Conservation (phyloP, 2,113 vertebrate species). For the Lanius ludovicianus region DNA sequence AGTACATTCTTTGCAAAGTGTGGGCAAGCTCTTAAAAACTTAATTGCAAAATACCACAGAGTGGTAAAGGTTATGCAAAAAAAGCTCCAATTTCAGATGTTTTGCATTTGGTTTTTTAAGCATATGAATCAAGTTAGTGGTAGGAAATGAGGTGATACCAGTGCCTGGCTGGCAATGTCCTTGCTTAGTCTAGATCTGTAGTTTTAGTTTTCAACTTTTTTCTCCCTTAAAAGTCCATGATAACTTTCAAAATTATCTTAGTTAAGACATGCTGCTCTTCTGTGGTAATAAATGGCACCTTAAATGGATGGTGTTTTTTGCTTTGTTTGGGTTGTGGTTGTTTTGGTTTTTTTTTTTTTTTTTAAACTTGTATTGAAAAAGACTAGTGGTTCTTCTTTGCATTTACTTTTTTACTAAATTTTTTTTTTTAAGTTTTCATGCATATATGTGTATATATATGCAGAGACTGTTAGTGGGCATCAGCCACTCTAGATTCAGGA, state of each 20-base stretch:
- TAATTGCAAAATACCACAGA: background rate
- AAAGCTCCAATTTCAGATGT: background rate
- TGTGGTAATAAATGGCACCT: background rate
- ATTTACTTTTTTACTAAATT: background rate
- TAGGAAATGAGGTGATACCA: background rate
- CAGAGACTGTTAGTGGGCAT: background rate
- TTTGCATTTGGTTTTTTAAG: background rate
- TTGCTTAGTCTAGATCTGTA: background rate
- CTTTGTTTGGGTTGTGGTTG: background rate
- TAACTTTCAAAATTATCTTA: background rate
- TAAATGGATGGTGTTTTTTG: background rate
- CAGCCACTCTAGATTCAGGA: background rate
- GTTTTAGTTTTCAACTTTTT: background rate
- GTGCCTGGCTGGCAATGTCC: background rate
- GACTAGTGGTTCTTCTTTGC: background rate
- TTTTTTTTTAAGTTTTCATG: background rate
- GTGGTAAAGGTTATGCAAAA: background rate
- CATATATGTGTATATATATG: rapidly evolving
- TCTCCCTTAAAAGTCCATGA: background rate
- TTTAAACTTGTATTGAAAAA: background rate
- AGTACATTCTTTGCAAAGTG: background rate
- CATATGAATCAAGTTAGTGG: background rate
- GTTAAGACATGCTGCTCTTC: background rate
- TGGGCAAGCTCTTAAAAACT: background rate
- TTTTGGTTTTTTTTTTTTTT: background rate